Percentiles rank a stretch among this genome's conserved stretches.
Conservation (phyloP, 2,888 invertebrate species). For the Ophraella communa region DNA sequence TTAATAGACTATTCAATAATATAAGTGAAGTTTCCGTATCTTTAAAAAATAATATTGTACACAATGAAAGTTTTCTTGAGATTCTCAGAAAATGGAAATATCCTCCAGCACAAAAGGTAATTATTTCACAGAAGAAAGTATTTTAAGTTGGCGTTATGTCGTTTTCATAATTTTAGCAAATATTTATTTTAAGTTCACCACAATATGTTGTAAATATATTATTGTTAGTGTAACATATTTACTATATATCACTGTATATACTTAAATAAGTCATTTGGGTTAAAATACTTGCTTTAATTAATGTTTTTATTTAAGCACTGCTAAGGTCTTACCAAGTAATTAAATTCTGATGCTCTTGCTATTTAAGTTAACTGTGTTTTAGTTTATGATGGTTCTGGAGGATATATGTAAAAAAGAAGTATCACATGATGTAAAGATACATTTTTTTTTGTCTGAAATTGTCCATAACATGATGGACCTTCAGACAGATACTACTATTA, state of each 20-base stretch:
- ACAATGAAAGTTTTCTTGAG: constrained; percentile 2
- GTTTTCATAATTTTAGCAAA: background rate
- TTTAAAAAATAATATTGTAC: constrained; percentile 9
- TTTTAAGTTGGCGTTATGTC: background rate
- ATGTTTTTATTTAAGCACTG: background rate
- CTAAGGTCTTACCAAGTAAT: background rate
- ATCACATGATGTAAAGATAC: constrained; percentile 29
- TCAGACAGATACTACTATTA: constrained; percentile 27
- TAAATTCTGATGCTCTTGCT: background rate
- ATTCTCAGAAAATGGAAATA: constrained; percentile 17
- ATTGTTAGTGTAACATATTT: no score
- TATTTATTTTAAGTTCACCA: background rate
- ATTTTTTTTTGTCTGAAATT: constrained; percentile 34
- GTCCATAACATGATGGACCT: constrained; percentile 39
- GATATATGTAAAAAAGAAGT: constrained; percentile 32
- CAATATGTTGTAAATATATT: no score
- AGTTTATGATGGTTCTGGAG: constrained; percentile 35
- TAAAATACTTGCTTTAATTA: no score
- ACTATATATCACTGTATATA: no score
- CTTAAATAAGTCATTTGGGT: no score
- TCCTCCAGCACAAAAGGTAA: constrained; percentile 2
- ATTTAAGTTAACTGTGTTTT: constrained; percentile 3
- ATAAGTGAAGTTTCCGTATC: background rate
- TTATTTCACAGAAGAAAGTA: background rate
- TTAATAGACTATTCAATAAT: constrained; percentile 1